Conservation (phyloP, 2,113 vertebrate genomes). For the Anarhynchus alexandrinus region DNA sequence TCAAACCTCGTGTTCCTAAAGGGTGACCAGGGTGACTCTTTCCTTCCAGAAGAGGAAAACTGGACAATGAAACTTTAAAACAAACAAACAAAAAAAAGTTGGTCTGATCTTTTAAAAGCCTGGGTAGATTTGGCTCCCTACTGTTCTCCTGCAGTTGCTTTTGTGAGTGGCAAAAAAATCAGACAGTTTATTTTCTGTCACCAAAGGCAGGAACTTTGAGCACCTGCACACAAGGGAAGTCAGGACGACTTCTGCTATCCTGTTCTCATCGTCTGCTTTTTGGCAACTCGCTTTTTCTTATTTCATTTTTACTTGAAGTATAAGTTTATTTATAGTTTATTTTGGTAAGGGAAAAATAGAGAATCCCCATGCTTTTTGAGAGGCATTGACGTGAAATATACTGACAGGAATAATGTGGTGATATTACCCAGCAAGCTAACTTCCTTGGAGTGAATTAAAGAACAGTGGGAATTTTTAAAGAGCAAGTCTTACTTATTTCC, state of each 20-base stretch:
- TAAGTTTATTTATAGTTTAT: not conserved
- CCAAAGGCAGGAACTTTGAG: not conserved
- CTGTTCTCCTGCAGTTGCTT: not conserved
- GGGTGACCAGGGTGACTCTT: not conserved
- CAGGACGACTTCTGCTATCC: not conserved
- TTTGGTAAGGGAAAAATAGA: not conserved
- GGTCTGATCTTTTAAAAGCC: not conserved
- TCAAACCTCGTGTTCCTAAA: not conserved
- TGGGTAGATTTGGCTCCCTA: not conserved
- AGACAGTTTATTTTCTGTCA: not conserved
- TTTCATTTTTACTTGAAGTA: not conserved
- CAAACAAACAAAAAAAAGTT: not conserved
- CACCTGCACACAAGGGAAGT: not conserved
- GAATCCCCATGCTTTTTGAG: not conserved
- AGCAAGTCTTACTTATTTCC: not conserved
- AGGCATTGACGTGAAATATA: not conserved
- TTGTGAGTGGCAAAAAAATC: not conserved
- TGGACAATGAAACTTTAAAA: not conserved
- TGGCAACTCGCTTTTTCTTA: not conserved
- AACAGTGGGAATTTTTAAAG: not conserved
- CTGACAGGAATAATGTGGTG: not conserved
- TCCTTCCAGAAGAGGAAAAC: not conserved
- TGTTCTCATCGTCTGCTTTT: not conserved
- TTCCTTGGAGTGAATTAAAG: not conserved
- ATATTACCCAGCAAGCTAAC: not conserved